Conservation (phyloP, 2,113 vertebrate species). For the Formicarius rufipectus region DNA sequence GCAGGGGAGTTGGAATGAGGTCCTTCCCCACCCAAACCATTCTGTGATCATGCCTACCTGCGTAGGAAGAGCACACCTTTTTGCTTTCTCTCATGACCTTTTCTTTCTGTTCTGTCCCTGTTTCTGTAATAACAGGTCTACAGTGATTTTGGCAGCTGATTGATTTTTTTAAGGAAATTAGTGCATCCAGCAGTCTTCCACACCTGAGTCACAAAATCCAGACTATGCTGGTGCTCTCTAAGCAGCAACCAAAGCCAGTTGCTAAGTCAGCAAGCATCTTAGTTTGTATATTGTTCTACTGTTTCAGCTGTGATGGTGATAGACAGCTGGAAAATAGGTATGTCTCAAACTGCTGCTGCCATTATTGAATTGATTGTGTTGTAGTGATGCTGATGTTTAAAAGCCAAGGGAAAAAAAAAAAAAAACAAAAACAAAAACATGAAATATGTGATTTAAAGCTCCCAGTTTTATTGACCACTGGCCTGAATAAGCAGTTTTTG, state of each 20-base stretch:
- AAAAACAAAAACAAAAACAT: no score
- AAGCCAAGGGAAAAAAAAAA: neutral
- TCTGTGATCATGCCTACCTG: neutral
- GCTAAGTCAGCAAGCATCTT: neutral
- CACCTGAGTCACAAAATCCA: neutral
- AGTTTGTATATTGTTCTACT: neutral
- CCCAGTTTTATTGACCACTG: neutral
- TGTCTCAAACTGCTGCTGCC: neutral
- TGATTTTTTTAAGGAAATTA: neutral
- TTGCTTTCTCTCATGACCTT: neutral
- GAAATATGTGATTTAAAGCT: neutral
- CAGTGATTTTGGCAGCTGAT: neutral
- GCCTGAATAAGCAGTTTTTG: neutral
- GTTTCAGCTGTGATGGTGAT: neutral
- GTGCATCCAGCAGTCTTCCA: neutral
- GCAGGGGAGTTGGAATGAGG: neutral
- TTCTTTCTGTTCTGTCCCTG: neutral
- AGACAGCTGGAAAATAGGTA: neutral
- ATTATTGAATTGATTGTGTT: neutral
- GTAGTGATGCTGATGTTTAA: neutral
- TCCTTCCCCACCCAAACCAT: neutral
- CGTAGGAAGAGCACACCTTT: neutral
- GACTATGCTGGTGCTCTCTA: neutral
- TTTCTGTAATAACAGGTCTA: neutral
- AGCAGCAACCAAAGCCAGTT: neutral